Conservation (phyloP, 2,888 invertebrate genomes). For the Dioctria rufipes region DNA sequence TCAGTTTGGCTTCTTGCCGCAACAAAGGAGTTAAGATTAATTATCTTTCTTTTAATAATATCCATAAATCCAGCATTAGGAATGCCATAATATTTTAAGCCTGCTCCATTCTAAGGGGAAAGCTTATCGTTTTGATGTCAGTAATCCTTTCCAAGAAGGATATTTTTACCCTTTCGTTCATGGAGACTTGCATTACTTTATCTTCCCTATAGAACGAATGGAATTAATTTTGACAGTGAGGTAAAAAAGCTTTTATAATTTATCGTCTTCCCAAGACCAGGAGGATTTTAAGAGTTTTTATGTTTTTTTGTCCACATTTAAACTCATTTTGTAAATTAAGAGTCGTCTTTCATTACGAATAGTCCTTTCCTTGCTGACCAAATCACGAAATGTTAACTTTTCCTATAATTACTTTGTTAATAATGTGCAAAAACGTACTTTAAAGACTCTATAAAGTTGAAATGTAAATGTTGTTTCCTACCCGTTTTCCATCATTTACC, state of each 20-base stretch:
- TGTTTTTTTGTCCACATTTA: neutral
- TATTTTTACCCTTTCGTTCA: neutral
- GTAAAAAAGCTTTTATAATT: neutral
- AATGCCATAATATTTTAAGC: neutral
- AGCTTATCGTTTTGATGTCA: neutral
- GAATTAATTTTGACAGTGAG: neutral
- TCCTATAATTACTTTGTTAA: neutral
- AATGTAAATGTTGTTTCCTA: neutral
- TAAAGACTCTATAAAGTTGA: neutral
- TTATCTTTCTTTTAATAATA: constrained; percentile 17
- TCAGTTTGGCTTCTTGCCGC: neutral
- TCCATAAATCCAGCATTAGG: neutral
- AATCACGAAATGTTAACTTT: neutral
- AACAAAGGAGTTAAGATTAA: constrained; percentile 5
- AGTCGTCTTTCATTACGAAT: no score
- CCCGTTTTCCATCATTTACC: neutral
- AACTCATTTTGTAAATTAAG: no score
- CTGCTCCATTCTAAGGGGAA: neutral
- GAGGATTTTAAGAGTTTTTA: neutral
- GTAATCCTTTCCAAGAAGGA: neutral
- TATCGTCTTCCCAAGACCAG: neutral
- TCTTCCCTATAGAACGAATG: neutral
- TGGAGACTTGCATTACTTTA: neutral
- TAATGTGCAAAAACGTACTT: neutral
- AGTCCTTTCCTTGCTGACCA: neutral